These are phyloP conservation scores for Noctua janthe DNA, from an alignment of 2,888 invertebrate genomes.

Conservation along the genomic window DNA sequence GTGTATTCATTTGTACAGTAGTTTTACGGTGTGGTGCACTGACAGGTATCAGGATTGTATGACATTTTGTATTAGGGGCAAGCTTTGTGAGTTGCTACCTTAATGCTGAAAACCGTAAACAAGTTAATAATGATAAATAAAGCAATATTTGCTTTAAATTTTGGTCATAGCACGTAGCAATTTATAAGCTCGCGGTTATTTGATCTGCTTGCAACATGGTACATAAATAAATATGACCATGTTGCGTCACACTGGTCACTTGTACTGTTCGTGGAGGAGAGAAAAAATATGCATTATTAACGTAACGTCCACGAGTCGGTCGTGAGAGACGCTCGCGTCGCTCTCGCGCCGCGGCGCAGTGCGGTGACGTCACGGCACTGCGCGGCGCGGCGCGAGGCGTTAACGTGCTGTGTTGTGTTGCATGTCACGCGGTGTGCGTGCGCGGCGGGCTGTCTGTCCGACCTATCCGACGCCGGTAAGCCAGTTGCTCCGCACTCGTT, in stretches of 20 bases:
- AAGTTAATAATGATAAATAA: neutral
- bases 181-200: conserved; percentile 22
- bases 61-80: conserved; percentile 7
- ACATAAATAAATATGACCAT: conserved; percentile 6
- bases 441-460: conserved; percentile 68
- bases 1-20: conserved; percentile 38
- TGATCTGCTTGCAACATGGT: conserved; percentile 20
- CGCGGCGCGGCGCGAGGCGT: neutral
- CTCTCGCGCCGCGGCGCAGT: neutral
- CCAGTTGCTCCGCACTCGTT: conserved; percentile 72
- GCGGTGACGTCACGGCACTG: conserved; percentile 18
- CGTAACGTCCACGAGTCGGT: conserved; percentile 63
- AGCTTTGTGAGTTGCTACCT: conserved; percentile 49
- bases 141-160: neutral
- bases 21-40: conserved; percentile 63
- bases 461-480: conserved; percentile 80
- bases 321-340: neutral
- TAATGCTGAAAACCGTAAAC: neutral
- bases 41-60: conserved; percentile 6
- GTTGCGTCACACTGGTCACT: conserved; percentile 23
- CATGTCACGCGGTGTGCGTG: conserved; percentile 77
- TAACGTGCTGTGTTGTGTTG: conserved; percentile 52
- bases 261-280: conserved; percentile 66
- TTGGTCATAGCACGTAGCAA: conserved; percentile 13
- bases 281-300: conserved; percentile 88